Conservation (phyloP, 1,140 invertebrate genomes). For the Drosophila ironensis region DNA sequence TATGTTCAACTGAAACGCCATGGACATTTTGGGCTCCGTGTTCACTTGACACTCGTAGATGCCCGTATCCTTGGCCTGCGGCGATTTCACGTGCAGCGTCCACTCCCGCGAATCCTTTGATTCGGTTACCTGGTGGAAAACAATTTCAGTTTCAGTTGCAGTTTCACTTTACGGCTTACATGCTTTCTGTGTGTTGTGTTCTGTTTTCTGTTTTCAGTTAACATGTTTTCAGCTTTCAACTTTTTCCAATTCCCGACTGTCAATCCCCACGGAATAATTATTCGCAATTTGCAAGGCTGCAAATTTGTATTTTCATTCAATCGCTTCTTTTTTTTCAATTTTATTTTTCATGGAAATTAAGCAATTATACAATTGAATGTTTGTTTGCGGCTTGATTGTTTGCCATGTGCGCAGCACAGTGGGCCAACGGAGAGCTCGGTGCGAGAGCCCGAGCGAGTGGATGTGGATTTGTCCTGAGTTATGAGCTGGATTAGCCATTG, state of each 20-base stretch:
- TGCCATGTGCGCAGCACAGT: background rate
- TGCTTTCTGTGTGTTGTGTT: background rate
- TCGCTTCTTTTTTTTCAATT: conserved; percentile 10
- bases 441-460: background rate
- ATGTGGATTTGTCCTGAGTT: conserved; percentile 25
- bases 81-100: conserved; percentile 95
- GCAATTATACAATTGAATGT: conserved; percentile 49
- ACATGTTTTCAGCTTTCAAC: conserved; percentile 9
- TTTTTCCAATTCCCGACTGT: conserved; percentile 17
- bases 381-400: conserved; percentile 22
- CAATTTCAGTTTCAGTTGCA: conserved; percentile 36
- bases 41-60: conserved; percentile 96
- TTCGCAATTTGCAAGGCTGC: conserved; percentile 37
- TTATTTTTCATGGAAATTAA: conserved; percentile 42
- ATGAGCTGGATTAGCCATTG: conserved; percentile 41
- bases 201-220: conserved; percentile 1
- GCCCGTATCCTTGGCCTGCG: conserved; percentile 91
- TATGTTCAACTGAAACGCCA: conserved; percentile 93
- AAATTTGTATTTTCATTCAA: conserved; percentile 21
- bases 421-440: background rate
- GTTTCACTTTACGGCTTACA: conserved; percentile 1
- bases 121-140: conserved; percentile 88
- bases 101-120: conserved; percentile 94
- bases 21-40: conserved; percentile 95
- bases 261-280: conserved; percentile 43